Percentiles rank a stretch among this genome's conserved stretches.
Evolutionary conservation across 2,888 invertebrate genomes (phyloP).

Genomic region (Ctena decussata): DNA sequence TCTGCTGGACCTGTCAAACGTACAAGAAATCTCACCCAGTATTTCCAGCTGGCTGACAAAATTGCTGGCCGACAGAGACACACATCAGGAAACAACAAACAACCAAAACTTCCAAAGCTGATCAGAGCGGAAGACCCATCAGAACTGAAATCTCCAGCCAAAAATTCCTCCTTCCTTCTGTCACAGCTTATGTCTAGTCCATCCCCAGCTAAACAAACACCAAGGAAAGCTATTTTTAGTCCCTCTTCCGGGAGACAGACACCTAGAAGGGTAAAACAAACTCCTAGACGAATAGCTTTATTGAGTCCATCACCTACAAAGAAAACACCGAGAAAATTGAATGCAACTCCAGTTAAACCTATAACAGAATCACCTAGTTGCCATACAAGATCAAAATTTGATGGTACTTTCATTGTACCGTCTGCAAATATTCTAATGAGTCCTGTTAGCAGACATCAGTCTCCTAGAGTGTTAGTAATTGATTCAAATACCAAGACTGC

Average conservation of each 20-base stretch:
- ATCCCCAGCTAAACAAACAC: slow-evolving; percentile 66
- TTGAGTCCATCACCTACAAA: slow-evolving; percentile 73
- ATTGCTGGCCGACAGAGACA: slow-evolving; percentile 68
- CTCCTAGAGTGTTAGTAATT: slow-evolving; percentile 43
- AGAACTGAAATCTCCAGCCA: slow-evolving; percentile 69
- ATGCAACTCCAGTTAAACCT: slow-evolving; percentile 55
- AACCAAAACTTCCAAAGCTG: slow-evolving; percentile 45
- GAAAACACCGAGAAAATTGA: slow-evolving; percentile 52
- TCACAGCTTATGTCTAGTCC: slow-evolving; percentile 77
- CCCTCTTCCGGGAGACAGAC: slow-evolving; percentile 69
- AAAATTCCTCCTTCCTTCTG: slow-evolving; percentile 73
- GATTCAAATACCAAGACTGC: slow-evolving; percentile 50
- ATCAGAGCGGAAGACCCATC: slow-evolving; percentile 53
- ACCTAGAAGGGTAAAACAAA: slow-evolving; percentile 37
- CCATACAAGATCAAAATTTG: slow-evolving; percentile 43
- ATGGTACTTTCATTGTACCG: background rate
- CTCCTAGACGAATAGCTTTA: slow-evolving; percentile 44
- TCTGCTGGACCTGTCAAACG: slow-evolving; percentile 73
- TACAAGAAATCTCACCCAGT: slow-evolving; percentile 75
- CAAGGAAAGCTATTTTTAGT: slow-evolving; percentile 57
- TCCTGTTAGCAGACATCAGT: slow-evolving; percentile 49
- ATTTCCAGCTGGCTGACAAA: slow-evolving; percentile 75
- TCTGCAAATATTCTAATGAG: slow-evolving; percentile 29
- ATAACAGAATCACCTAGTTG: slow-evolving; percentile 62
- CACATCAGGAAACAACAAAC: slow-evolving; percentile 22